Evolutionary conservation across 2,888 invertebrate species (phyloP).

Genomic region (Mythimna ferrago): DNA sequence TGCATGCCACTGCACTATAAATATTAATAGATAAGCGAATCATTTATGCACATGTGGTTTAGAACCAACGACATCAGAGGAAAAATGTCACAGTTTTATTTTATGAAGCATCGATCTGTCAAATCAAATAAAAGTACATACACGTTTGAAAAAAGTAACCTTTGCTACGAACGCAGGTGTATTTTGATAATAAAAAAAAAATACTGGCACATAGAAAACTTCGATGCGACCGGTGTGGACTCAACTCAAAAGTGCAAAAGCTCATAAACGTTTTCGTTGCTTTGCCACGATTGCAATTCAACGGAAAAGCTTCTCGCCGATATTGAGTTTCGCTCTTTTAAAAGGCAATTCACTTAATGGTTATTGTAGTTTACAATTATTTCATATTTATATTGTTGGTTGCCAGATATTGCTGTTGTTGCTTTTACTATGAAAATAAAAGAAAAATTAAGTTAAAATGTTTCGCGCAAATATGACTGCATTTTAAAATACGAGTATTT

Average conservation of each 20-base stretch:
- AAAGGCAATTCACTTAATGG: slow-evolving; percentile 37
- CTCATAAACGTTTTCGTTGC: slow-evolving; percentile 43
- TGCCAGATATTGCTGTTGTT: neutral
- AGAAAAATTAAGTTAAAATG: neutral
- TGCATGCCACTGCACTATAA: slow-evolving; percentile 21
- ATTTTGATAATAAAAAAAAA: slow-evolving; percentile 32
- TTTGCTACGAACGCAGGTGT: neutral
- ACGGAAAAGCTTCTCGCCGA: slow-evolving; percentile 38
- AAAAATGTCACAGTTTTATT: slow-evolving; percentile 11
- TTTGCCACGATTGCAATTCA: slow-evolving; percentile 46
- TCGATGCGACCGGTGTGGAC: neutral
- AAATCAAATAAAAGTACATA: slow-evolving; percentile 23
- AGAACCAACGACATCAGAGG: slow-evolving; percentile 8
- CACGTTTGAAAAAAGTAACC: slow-evolving; percentile 2
- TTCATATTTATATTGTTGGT: slow-evolving; percentile 8
- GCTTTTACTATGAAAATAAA: neutral
- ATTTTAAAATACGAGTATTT: too few relatives aligned
- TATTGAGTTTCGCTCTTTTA: slow-evolving; percentile 39
- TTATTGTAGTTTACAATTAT: slow-evolving; percentile 23
- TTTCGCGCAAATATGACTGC: neutral
- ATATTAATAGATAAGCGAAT: slow-evolving; percentile 25
- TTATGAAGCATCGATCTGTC: slow-evolving; percentile 5
- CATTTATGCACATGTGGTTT: slow-evolving; percentile 30
- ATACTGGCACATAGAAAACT: slow-evolving; percentile 12
- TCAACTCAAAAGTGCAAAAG: slow-evolving; percentile 34